Conservation (phyloP, 2,888 invertebrate genomes). For the Chironomus tentans region DNA sequence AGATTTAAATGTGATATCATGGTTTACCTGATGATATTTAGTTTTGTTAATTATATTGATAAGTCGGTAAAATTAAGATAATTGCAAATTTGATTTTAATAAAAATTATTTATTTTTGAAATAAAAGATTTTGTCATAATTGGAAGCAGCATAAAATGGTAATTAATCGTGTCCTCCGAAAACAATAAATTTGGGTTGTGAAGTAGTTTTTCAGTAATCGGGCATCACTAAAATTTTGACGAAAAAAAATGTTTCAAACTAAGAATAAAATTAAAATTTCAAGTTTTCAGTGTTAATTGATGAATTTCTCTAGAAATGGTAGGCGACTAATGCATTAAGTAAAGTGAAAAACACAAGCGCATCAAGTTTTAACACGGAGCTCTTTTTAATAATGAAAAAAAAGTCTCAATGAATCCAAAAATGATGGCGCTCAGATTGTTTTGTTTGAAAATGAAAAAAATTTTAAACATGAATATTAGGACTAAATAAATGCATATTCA, state of each 20-base stretch:
- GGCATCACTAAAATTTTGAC: constrained; percentile 5
- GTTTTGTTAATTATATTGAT: too few species aligned
- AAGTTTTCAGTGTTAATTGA: constrained; percentile 25
- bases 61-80: too few species aligned
- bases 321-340: constrained; percentile 4
- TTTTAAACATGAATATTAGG: neutral
- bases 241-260: constrained; percentile 22
- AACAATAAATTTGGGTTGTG: neutral
- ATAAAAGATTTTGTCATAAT: too few species aligned
- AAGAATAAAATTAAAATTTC: constrained; percentile 13
- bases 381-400: constrained; percentile 22
- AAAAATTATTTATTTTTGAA: neutral
- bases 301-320: constrained; percentile 26
- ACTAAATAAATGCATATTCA: neutral
- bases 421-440: constrained; percentile 27
- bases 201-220: neutral
- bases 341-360: neutral
- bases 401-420: constrained; percentile 22
- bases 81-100: too few species aligned
- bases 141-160: too few species aligned
- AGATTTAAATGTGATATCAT: neutral
- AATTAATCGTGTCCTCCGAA: neutral
- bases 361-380: neutral
- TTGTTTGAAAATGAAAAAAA: constrained; percentile 27
- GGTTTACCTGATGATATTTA: neutral